Evolutionary conservation across 92 coral and sea anemone genomes (phyloP), one percentile per base, ranked within the genome.

Genomic region (Galaxea fascicularis): DNA sequence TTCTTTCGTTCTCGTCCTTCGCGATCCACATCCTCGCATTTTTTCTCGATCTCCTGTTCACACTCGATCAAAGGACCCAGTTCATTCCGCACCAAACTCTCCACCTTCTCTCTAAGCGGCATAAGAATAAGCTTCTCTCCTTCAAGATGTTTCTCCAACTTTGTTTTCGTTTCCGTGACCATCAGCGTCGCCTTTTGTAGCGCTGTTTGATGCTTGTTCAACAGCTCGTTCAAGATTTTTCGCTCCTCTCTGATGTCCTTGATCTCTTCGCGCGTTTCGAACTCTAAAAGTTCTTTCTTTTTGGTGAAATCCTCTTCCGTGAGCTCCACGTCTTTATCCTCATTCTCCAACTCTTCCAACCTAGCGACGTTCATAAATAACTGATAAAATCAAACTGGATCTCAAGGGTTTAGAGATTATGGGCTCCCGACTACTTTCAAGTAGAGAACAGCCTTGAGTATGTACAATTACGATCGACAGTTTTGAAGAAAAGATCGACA

Each of bases 141-240:
- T 78, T 96, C 99, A 68, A 96, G 82, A 59, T 95, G 98, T 75
- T 96, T 96, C 28, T 96, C 99, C 8, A 96, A 88, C 78, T 96
- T 96, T 4, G 95, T 93, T 39, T 96, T 96, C 3, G 99, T 96
- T 84, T 96, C 99, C 2, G 99, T 95, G 8, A 96, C 99, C 99
- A 96, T 96, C 58, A 91, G 95, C 14, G 96, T 96, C 17, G 99
- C 99, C 63, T 96, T 96, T 17, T 86, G 94, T 39, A 94, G 92
- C 21, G 99, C 99, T 13, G 94, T 81, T 71, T 96, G 98, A 69
- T 96, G 99, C 60, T 96, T 96, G 73, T 92, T 79, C 63, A 90
- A 83, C 15, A 96, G 86, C 79, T 96, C 99, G 65, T 77, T 88
- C 65, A 96, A 73, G 10, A 96, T 96, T 80, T 94, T 94, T 56